phyloP scores from a whole-genome alignment of 2,113 vertebrate genomes.

The Coptodon rendalli region DNA sequence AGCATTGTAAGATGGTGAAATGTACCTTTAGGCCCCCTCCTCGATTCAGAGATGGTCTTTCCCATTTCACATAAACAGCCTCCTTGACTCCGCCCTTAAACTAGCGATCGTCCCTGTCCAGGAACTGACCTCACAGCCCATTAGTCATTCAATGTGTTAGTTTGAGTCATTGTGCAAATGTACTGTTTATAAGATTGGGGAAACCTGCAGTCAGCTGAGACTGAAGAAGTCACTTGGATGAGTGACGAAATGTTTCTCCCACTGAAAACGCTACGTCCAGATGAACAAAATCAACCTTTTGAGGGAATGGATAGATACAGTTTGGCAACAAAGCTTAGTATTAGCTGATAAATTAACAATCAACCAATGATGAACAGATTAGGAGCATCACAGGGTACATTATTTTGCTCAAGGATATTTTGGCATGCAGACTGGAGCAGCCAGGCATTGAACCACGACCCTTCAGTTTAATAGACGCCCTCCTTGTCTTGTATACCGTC shows the following conservation, averaged over 20 bases:
- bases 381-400: not conserved
- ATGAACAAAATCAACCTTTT: not conserved
- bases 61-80: not conserved
- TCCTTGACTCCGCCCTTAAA: not conserved
- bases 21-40: not conserved
- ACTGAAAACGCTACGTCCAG: not conserved
- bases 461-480: not conserved
- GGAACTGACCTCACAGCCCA: not conserved
- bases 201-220: not conserved
- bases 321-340: not conserved
- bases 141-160: not conserved
- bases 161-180: not conserved
- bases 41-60: accelerated
- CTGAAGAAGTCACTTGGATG: accelerated
- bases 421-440: not conserved
- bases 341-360: not conserved
- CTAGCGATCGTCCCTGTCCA: not conserved
- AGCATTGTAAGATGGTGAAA: not conserved
- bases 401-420: accelerated
- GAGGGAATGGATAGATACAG: not conserved
- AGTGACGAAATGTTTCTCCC: not conserved
- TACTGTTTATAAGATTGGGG: not conserved
- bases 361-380: not conserved
- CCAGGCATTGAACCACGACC: not conserved
- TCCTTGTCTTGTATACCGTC: not conserved